phyloP scores from a whole-genome alignment of 53 echinoderm and acorn worm species.

The Zoroaster sp. region DNA sequence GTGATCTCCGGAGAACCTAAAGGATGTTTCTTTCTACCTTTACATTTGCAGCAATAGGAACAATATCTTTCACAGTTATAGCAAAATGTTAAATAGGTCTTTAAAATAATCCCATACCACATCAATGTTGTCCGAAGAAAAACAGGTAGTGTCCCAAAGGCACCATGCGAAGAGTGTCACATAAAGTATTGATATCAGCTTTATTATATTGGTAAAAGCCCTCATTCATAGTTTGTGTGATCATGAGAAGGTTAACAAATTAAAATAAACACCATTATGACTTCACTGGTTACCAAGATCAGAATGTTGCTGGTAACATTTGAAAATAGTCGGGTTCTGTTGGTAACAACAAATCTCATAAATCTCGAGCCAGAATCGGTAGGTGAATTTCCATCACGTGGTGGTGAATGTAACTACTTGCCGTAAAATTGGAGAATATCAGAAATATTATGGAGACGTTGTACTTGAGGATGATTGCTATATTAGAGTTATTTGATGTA shows the following conservation, averaged over 20 bases:
- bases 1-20: background rate
- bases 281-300: slow-evolving; percentile 4
- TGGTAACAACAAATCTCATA: slow-evolving; percentile 8
- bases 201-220: background rate
- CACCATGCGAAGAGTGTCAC: background rate
- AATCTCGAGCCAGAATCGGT: background rate
- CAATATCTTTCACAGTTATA: slow-evolving; percentile 11
- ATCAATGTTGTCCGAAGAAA: background rate
- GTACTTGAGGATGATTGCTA: too few species aligned
- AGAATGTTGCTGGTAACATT: background rate
- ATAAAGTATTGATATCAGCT: background rate
- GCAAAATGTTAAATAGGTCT: background rate
- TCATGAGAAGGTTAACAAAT: background rate
- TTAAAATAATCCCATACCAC: slow-evolving; percentile 10
- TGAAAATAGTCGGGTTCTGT: slow-evolving; percentile 8
- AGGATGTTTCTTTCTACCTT: slow-evolving; percentile 17
- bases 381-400: slow-evolving; percentile 7
- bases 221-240: slow-evolving; percentile 11
- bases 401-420: slow-evolving; percentile 23
- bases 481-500: too few species aligned
- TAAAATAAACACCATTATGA: slow-evolving; percentile 15
- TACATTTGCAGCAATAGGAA: slow-evolving; percentile 11
- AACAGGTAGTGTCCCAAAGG: slow-evolving; percentile 9
- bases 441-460: background rate
- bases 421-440: background rate